phyloP scores from a whole-genome alignment of 2,797 vertebrate species.

The Danio tinwini region DNA sequence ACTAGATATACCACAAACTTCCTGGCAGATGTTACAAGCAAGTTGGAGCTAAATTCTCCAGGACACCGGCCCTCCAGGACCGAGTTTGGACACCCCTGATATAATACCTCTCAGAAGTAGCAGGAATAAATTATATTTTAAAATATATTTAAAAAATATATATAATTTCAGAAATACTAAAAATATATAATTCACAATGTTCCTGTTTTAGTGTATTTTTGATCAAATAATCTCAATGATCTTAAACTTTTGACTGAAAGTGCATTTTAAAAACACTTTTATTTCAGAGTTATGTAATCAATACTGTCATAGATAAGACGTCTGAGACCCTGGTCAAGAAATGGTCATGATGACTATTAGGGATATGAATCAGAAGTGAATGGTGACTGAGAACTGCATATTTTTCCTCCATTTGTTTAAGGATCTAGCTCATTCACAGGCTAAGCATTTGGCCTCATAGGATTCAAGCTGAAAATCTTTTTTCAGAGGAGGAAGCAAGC shows the following conservation, averaged over 20 bases:
- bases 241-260: neutral
- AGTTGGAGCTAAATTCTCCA: no score
- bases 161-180: no score
- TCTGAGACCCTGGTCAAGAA: neutral
- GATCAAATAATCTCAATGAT: no score
- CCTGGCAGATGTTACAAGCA: no score
- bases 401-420: conserved; percentile 26
- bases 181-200: no score
- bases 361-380: conserved; percentile 38
- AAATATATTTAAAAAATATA: no score
- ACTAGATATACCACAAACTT: no score
- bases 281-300: neutral
- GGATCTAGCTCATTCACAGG: conserved; percentile 6
- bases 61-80: no score
- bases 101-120: no score
- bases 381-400: conserved; percentile 8
- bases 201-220: no score
- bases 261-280: neutral
- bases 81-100: no score
- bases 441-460: conserved; percentile 25
- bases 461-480: conserved; percentile 20
- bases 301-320: neutral
- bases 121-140: no score
- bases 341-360: neutral
- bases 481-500: conserved; percentile 39